Base-by-base conservation (phyloP, 2,888 invertebrate genomes). In the Pteria penguin region DNA sequence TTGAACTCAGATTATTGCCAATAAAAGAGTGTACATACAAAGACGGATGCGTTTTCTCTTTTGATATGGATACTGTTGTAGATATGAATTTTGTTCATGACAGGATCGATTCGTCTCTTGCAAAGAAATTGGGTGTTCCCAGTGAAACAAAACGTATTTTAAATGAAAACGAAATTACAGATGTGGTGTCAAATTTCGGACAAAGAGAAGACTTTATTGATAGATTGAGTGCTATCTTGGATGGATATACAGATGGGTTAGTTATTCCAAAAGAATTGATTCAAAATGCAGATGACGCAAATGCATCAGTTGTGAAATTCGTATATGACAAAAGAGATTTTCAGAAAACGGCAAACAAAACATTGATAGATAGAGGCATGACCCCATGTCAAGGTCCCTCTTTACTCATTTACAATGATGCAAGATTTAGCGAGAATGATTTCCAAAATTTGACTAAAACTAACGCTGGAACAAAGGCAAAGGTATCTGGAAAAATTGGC, bases 281-380 rank as follows among this genome's bases (percentile, higher is more conserved):
- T n/a, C n/a, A n/a, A n/a, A n/a, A n/a, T n/a, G n/a, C n/a, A n/a
- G 76, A 76, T 90, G 89, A 89, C 80, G 89, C 90, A 3, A 84
- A 85, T 22, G 89, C 90, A 14, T 82, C 82, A n/a, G 81, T 81
- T 26, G 84, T 90, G 3, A 77, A 79, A 5, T 86, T 90, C 66
- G 71, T 90, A 31, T 87, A 86, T 68, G 90, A 90, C 69, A 86
- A 89, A 60, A 69, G 90, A 61, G 69, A 80, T 14, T n/a, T n/a
- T n/a, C 86, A 88, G 68, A 52, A 66, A 31, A 76, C 82, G 58
- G 63, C 72, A 29, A 76, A 77, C 71, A 80, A 71, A 54, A 82
- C 77, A 29, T 75, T 89, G 57, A 76, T 89, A 14, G 81, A 84
- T 75, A 82, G 83, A 60, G 81, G 78, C 1, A 87, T 90, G 87